phyloP scores from a whole-genome alignment of 2,797 vertebrate genomes.

The Graptemys geographica region DNA sequence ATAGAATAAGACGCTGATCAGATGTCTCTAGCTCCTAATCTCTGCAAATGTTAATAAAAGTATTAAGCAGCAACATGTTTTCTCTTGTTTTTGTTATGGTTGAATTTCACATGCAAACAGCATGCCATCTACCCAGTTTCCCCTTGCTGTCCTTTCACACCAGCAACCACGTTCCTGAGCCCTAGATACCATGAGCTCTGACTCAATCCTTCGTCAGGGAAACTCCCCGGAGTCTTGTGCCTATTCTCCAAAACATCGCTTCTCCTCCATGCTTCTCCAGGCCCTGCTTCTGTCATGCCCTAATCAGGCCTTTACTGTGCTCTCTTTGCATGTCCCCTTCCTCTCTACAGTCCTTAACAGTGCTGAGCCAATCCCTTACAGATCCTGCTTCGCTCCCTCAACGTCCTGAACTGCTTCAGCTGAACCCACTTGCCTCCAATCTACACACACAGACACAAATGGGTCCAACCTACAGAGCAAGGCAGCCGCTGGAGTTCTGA shows the following conservation, averaged over 20 bases:
- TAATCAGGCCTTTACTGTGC: neutral
- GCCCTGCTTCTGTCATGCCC: constrained; percentile 3
- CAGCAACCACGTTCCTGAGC: constrained; percentile 70
- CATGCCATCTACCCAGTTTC: constrained; percentile 49
- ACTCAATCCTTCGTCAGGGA: constrained; percentile 74
- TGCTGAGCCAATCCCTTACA: neutral
- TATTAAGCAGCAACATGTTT: constrained; percentile 70
- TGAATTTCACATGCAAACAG: constrained; percentile 60
- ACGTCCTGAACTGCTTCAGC: neutral
- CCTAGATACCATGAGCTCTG: constrained; percentile 65
- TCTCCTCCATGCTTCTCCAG: constrained; percentile 60
- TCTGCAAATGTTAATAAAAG: constrained; percentile 60
- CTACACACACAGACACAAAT: neutral
- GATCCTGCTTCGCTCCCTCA: neutral
- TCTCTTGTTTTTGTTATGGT: constrained; percentile 70
- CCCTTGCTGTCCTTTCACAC: constrained; percentile 39
- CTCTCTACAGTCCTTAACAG: neutral
- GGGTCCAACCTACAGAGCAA: accelerated
- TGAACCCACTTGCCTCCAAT: accelerated
- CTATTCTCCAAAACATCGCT: constrained; percentile 65
- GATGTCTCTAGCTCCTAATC: constrained; percentile 50
- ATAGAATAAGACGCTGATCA: neutral
- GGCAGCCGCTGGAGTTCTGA: neutral
- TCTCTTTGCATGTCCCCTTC: neutral
- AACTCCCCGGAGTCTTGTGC: constrained; percentile 67